Base-by-base conservation (phyloP, 2,797 vertebrate genomes). In the Botia kubotai region DNA sequence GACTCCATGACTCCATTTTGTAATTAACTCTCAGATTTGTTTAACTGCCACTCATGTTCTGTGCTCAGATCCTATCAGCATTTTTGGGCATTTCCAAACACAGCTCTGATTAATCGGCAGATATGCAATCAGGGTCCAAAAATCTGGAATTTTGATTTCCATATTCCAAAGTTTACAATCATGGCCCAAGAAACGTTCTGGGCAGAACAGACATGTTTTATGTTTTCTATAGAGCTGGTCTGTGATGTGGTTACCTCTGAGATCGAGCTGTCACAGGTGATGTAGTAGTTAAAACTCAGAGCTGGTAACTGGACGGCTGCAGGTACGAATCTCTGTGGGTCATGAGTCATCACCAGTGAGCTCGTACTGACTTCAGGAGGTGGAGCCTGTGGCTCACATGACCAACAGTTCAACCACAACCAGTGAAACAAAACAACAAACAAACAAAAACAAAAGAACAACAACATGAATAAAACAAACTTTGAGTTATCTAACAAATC, bases 21-120 rank as follows among this genome's bases (percentile, higher is more conserved):
- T 50, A 52, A 58, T 79, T 79, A 58, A 66, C 48, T 58, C 33
- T 10, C 6, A 68, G 48, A 66, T 55, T 14, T 78, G 55, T 48
- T 66, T 19, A 21, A 4, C 14, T 46, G 5, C 16, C 21, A 3
- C 23, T 50, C 11, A 23, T 33, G 39, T 17, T 78, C 39, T 70
- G 55, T 6, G 48, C 21, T 48, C 1, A 62, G 39, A 52, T 72
- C 77, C 65, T 65, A 79, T 63, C 77, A 14, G 55, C 0, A 48
- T 39, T 53, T 62, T 53, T 0, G 68, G 77, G 77, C 11, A 17
- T 72, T 53, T 53, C 68, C 77, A 62, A 71, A 71, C 26, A 4
- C 19, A 14, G 53, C 63, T 7, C 74, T 67, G 29, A 76, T 57
- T 57, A 29, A 46, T 57, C 65, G 4, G 62, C 5, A 76, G 74